Conservation (phyloP, 2,113 vertebrate genomes). For the Carettochelys insculpta region DNA sequence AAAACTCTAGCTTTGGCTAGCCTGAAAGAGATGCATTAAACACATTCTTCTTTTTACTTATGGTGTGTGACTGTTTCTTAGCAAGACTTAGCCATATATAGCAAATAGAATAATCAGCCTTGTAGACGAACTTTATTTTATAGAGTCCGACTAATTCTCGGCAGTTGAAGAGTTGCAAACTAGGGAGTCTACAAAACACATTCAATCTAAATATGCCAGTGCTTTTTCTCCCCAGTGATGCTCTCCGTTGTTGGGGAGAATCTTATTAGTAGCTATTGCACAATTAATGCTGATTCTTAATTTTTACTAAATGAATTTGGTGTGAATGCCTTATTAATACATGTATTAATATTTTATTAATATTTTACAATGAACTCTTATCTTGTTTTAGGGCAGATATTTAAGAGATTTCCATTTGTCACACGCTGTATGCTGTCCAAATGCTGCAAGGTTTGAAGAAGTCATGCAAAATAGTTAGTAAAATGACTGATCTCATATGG, state of each 20-base stretch:
- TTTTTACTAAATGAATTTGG: not conserved
- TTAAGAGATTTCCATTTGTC: not conserved
- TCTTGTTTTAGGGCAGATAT: not conserved
- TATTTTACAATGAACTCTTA: not conserved
- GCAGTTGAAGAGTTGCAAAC: slow-evolving; percentile 45
- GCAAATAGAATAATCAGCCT: slow-evolving; percentile 51
- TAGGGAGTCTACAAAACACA: slow-evolving; percentile 46
- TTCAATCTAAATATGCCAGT: slow-evolving; percentile 63
- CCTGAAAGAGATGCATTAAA: not conserved
- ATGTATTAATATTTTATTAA: not conserved
- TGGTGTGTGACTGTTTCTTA: slow-evolving; percentile 33
- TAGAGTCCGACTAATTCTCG: slow-evolving; percentile 58
- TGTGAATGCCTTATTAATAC: not conserved
- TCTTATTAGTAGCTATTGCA: not conserved
- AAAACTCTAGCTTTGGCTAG: slow-evolving; percentile 19
- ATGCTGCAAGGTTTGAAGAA: not conserved
- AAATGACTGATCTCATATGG: not conserved
- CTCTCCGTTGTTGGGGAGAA: slow-evolving; percentile 45
- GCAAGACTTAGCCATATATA: slow-evolving; percentile 34
- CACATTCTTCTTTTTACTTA: slow-evolving; percentile 32
- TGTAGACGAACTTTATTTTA: slow-evolving; percentile 61
- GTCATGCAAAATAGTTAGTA: rapidly evolving
- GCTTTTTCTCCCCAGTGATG: slow-evolving; percentile 57
- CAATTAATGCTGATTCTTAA: not conserved
- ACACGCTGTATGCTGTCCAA: not conserved